Percentiles rank a stretch among this genome's conserved stretches.
Evolutionary conservation across 1,140 invertebrate species (phyloP).

Genomic region (Pseudoatta argentina): DNA sequence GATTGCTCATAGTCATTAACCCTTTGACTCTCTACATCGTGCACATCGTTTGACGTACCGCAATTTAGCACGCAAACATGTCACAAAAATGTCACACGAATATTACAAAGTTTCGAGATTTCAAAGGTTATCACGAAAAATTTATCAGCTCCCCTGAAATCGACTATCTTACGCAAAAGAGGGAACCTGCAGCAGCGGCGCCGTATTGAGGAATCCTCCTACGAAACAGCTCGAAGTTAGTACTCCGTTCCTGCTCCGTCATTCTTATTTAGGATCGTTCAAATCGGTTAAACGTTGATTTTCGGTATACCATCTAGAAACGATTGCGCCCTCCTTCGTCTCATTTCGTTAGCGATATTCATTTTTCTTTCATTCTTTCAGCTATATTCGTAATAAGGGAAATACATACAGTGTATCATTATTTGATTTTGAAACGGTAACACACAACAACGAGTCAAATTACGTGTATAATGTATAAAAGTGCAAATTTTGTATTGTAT

Average conservation of each 20-base stretch:
- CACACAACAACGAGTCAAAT: not conserved
- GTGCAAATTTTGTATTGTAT: not conserved
- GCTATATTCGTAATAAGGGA: not conserved
- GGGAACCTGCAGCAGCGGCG: slow-evolving; percentile 55
- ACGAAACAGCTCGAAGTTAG: not conserved
- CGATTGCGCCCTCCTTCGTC: not conserved
- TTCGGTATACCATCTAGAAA: not conserved
- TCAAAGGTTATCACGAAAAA: not conserved
- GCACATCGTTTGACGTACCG: slow-evolving; percentile 6
- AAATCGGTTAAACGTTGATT: not conserved
- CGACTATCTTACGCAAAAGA: slow-evolving; percentile 10
- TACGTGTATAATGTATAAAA: not conserved
- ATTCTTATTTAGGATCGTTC: not conserved
- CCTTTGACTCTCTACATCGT: slow-evolving; percentile 8
- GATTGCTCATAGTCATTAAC: slow-evolving; percentile 36
- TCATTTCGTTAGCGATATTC: slow-evolving; percentile 2
- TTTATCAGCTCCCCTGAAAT: slow-evolving; percentile 16
- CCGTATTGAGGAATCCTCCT: slow-evolving; percentile 48
- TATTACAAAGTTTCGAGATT: not conserved
- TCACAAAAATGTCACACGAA: not conserved
- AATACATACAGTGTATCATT: not conserved
- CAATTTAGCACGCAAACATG: not conserved
- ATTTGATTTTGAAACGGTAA: not conserved
- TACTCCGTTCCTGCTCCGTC: not conserved
- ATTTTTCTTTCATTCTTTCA: not conserved